Conservation (phyloP, 1,140 invertebrate genomes). For the Argopecten irradians region DNA sequence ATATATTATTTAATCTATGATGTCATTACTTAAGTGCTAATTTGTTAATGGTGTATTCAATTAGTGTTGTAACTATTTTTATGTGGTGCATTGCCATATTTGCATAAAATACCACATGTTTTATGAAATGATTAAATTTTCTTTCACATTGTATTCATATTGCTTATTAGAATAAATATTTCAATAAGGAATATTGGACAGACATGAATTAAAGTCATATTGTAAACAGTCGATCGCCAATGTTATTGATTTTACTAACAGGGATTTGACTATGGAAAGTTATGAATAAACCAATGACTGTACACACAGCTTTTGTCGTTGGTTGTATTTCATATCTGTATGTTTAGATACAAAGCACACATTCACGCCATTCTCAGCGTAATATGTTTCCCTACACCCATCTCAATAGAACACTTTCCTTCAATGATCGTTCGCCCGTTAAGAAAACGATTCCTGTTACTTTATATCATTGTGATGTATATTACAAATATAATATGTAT, state of each 20-base stretch:
- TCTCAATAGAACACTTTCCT: neutral
- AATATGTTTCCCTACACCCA: neutral
- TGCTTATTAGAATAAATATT: neutral
- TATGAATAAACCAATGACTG: neutral
- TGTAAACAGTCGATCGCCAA: neutral
- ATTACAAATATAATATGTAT: neutral
- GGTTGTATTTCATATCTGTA: neutral
- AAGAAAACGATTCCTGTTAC: conserved; percentile 5
- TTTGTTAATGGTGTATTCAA: neutral
- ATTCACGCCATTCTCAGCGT: neutral
- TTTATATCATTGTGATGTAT: neutral
- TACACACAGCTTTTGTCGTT: neutral
- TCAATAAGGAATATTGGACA: neutral
- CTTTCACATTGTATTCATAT: neutral
- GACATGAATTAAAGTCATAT: neutral
- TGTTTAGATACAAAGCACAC: neutral
- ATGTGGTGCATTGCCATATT: neutral
- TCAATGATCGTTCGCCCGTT: neutral
- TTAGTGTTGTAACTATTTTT: neutral
- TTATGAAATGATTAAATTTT: neutral
- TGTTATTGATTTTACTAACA: neutral
- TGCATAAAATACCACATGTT: neutral
- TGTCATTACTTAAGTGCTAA: neutral
- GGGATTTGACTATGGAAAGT: neutral
- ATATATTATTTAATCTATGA: neutral